These are phyloP conservation scores for Agrotis puta DNA, from an alignment of 2,888 invertebrate genomes.

Conservation along the genomic window DNA sequence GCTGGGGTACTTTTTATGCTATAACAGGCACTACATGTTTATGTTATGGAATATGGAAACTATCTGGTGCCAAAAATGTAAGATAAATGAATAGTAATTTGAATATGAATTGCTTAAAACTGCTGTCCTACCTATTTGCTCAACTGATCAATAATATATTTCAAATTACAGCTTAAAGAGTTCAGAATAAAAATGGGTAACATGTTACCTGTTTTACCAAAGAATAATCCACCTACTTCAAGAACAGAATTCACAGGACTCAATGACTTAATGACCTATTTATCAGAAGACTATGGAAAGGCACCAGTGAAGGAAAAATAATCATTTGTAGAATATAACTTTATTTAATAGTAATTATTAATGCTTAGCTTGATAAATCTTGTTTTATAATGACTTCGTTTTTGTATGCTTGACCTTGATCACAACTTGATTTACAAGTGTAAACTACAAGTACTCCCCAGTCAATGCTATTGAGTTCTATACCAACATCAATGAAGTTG, in stretches of 20 bases:
- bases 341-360: slow-evolving; percentile 40
- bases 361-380: slow-evolving; percentile 91
- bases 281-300: slow-evolving; percentile 91
- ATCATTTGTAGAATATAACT: slow-evolving; percentile 38
- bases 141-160: background rate
- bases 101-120: background rate
- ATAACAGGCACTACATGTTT: slow-evolving; percentile 95
- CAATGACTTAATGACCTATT: slow-evolving; percentile 95
- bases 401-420: slow-evolving; percentile 92
- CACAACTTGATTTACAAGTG: slow-evolving; percentile 96
- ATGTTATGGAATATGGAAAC: slow-evolving; percentile 96
- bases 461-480: slow-evolving; percentile 93
- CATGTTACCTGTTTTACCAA: slow-evolving; percentile 94
- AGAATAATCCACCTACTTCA: slow-evolving; percentile 94
- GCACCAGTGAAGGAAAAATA: slow-evolving; percentile 72
- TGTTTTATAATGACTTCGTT: slow-evolving; percentile 96
- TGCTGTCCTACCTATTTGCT: background rate
- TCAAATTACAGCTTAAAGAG: slow-evolving; percentile 93
- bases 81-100: slow-evolving; percentile 67
- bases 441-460: slow-evolving; percentile 97
- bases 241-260: slow-evolving; percentile 96
- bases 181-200: slow-evolving; percentile 95
- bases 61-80: slow-evolving; percentile 96
- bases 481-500: slow-evolving; percentile 92
- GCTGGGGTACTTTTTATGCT: slow-evolving; percentile 97